Base-by-base conservation (phyloP, 2,797 vertebrate genomes). In the Rhinoraja longicauda region DNA sequence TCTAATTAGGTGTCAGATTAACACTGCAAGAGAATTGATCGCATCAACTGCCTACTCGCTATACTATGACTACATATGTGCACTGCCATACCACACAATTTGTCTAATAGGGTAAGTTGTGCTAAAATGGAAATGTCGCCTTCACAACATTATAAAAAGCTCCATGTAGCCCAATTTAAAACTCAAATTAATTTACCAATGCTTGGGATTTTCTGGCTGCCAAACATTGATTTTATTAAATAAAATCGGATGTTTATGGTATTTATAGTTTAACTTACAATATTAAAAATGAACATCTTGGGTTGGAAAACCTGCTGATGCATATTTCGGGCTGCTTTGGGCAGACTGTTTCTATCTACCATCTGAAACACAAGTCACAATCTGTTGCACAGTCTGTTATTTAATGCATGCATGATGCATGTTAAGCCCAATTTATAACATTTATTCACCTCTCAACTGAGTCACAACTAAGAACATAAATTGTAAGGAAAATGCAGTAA, bases 341-440 rank as follows among this genome's bases (percentile, higher is more conserved):
- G 12, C 53, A 57, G 82, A 86, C 29, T 62, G 82, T 4, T 57
- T 86, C 82, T 86, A 62, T 86, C 57, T 57, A 86, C 4, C 59
- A 53, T 86, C 53, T 53, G n/a, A 86, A 86, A 86, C 82, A 86
- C 82, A 86, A 86, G 82, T 86, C 82, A 86, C 82, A 86, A 86
- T 86, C 82, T 86, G 82, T 86, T 86, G 82, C n/a, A 53, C 82
- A 86, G 59, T 86, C 82, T 86, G 82, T 86, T 86, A 86, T 17
- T 26, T 62, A 86, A 86, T 62, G 57, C 59, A 86, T n/a, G 82
- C 82, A 59, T 86, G 29, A 24, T 86, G 26, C 9, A n/a, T 86
- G 12, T 86, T 86, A 13, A 62, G 10, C 57, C 57, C 57, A 29
- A 26, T 15, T 59, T 86, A 53, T 59, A 59, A 62, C 57, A 62